These are phyloP conservation scores for Drosophila subquinaria DNA, from an alignment of 2,888 invertebrate species.

Conservation along the genomic window DNA sequence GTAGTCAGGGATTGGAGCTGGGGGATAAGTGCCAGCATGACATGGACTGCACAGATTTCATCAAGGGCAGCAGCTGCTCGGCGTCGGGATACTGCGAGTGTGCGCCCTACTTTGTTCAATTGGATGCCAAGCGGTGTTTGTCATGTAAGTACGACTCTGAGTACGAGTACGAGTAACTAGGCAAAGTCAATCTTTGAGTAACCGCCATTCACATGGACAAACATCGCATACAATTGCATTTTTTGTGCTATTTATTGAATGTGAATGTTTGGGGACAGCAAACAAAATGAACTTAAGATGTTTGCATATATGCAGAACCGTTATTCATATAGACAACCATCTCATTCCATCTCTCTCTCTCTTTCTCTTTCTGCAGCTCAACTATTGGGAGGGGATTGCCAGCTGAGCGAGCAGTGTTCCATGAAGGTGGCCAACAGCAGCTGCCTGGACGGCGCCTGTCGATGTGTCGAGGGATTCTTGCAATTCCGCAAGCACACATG, in stretches of 20 bases:
- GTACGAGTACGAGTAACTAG: slow-evolving; percentile 37
- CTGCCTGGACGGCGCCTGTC: slow-evolving; percentile 93
- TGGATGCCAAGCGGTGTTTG: slow-evolving; percentile 92
- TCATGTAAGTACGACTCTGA: slow-evolving; percentile 89
- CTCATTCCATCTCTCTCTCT: slow-evolving; percentile 2
- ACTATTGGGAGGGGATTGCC: slow-evolving; percentile 90
- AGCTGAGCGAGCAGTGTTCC: slow-evolving; percentile 93
- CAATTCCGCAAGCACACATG: slow-evolving; percentile 96
- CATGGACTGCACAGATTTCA: slow-evolving; percentile 86
- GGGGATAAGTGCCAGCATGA: slow-evolving; percentile 86
- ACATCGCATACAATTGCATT: slow-evolving; percentile 18
- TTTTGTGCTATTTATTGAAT: slow-evolving; percentile 27
- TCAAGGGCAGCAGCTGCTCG: slow-evolving; percentile 85
- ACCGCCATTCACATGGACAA: slow-evolving; percentile 32
- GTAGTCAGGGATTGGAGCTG: slow-evolving; percentile 70
- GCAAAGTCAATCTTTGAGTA: slow-evolving; percentile 72
- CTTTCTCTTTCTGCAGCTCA: slow-evolving; percentile 50
- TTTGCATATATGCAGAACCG: slow-evolving; percentile 51
- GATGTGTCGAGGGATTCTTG: slow-evolving; percentile 93
- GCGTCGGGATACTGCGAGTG: slow-evolving; percentile 91
- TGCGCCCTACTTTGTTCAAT: slow-evolving; percentile 92
- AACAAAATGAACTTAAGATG: slow-evolving; percentile 29
- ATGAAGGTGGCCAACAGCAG: slow-evolving; percentile 95
- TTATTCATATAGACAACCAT: slow-evolving; percentile 35
- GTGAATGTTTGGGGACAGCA: slow-evolving; percentile 21